Percentiles rank a stretch among this genome's conserved stretches.
Conservation (phyloP, 1,140 invertebrate genomes). For the Armadillidium nasatum region DNA sequence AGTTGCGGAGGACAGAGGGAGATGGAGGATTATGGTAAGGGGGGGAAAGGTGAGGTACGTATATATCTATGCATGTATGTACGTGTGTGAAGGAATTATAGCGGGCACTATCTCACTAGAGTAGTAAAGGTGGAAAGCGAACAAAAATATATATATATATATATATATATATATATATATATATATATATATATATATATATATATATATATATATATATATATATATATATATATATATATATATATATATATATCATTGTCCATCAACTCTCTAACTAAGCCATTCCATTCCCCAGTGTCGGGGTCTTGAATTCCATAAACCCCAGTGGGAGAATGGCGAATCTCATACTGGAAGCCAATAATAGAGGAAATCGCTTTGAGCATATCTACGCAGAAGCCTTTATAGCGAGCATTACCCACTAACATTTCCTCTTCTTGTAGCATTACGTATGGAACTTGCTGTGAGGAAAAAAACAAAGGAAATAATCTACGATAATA, state of each 20-base stretch:
- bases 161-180: neutral
- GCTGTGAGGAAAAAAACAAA: constrained; percentile 58
- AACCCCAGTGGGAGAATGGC: constrained; percentile 85
- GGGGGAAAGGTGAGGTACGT: too few species aligned
- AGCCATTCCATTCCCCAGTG: constrained; percentile 93
- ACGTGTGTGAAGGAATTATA: too few species aligned
- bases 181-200: constrained; percentile 27
- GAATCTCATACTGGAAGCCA: constrained; percentile 87
- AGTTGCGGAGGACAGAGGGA: too few species aligned
- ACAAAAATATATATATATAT: constrained; percentile 21
- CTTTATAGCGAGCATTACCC: constrained; percentile 85
- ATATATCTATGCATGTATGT: too few species aligned
- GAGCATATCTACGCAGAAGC: constrained; percentile 94
- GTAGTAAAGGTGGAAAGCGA: too few species aligned
- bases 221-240: constrained; percentile 70
- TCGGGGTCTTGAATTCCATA: constrained; percentile 88
- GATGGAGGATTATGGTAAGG: too few species aligned
- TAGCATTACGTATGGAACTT: constrained; percentile 92
- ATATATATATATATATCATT: too few species aligned
- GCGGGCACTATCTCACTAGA: too few species aligned
- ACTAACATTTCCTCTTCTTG: constrained; percentile 72
- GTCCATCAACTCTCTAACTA: too few species aligned
- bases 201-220: constrained; percentile 27
- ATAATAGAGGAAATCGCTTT: constrained; percentile 77
- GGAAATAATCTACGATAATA: too few species aligned